Percentiles rank a stretch among this genome's conserved stretches.
Conservation (phyloP, 2,888 invertebrate genomes). For the Agriotes lineatus region DNA sequence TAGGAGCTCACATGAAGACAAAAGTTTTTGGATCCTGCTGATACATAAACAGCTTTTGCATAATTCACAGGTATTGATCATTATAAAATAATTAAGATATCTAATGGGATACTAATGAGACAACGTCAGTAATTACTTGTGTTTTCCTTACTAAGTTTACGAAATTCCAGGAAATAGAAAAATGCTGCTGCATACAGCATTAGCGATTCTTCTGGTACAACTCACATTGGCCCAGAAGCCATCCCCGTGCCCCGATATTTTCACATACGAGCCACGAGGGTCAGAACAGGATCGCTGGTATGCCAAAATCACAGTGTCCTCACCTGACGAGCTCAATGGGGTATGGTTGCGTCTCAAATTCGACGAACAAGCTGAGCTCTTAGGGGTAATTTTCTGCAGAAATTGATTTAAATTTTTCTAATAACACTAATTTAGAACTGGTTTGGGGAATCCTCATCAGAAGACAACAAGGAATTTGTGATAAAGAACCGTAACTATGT, state of each 20-base stretch:
- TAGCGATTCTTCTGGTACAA: not conserved
- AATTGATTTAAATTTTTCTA: not conserved
- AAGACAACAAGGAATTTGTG: conserved; percentile 72
- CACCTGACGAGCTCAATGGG: conserved; percentile 71
- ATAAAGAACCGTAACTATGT: conserved; percentile 72
- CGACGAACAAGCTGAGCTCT: conserved; percentile 71
- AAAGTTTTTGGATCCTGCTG: no score
- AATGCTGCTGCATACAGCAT: not conserved
- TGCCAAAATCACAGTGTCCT: conserved; percentile 70
- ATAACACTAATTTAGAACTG: conserved; percentile 57
- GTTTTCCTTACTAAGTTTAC: not conserved
- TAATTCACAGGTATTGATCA: no score
- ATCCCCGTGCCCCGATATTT: conserved; percentile 72
- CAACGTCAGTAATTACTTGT: not conserved
- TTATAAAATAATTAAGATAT: not conserved
- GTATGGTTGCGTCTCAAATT: conserved; percentile 72
- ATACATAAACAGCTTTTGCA: no score
- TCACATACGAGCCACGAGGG: conserved; percentile 59
- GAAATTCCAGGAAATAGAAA: not conserved
- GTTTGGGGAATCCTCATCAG: conserved; percentile 71
- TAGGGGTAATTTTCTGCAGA: conserved; percentile 66
- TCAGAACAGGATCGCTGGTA: conserved; percentile 70
- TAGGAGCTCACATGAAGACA: no score
- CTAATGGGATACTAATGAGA: not conserved
- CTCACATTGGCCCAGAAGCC: conserved; percentile 45